Base-by-base conservation (phyloP, 1,140 invertebrate genomes). In the Ganaspis sp. region DNA sequence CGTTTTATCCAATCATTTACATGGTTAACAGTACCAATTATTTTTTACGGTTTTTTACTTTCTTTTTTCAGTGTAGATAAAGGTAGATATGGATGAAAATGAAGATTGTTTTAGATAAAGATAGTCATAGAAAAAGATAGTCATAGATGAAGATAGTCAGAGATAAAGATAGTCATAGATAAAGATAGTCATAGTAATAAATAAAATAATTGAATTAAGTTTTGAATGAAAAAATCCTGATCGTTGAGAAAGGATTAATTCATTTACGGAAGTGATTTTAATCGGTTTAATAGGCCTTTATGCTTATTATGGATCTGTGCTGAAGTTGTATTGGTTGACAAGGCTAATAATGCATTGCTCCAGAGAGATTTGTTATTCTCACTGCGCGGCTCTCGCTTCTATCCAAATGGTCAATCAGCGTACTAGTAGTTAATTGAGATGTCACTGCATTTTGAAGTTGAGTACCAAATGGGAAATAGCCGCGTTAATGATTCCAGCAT, bases 351-450 rank as follows among this genome's bases (percentile, higher is more conserved):
- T 58, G 40, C 26, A 74, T 70, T 15, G 40, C 54, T 17, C 73
- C 58, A 49, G 9, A 23, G 73, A 42, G 73, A 49, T 26, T 45
- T 29, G 12, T 37, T 42, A 70, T 74, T 74, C 54, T 40, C 73
- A 42, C 38, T 21, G 34, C 19, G 21, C 21, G 34, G 53, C 15
- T 4, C 54, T 58, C 11, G 54, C 9, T 58, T 29, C 11, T 42
- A 15, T 29, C 53, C 74, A 49, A 54, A 75, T 54, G 53, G 69
- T 70, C 74, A 75, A 75, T 75, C 74, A 70, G 64, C 64, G 40
- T 23, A 49, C 73, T 70, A 37, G 45, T 49, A 75, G 40, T 75
- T 75, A 75, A 70, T 53, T 37, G 19, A 58, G 54, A 58, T 58
- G 54, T 58, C 54, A 58, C 54, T 58, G 54, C 21, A 58, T 58